These are phyloP conservation scores for Lasioglossum villosulum DNA, from an alignment of 2,888 invertebrate species.

Conservation along the genomic window DNA sequence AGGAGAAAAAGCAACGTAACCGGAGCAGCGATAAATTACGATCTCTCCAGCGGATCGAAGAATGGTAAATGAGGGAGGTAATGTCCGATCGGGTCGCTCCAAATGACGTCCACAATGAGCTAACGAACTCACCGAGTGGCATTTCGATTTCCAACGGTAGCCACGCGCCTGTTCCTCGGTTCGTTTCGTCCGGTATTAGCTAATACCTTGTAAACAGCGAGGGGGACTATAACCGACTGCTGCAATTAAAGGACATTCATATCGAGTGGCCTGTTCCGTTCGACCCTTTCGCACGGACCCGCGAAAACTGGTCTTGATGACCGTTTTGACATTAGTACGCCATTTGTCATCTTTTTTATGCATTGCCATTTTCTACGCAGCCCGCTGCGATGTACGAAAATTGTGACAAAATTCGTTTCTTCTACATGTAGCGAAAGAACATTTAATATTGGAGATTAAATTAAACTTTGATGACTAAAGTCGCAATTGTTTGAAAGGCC, in stretches of 20 bases:
- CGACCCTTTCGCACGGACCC: constrained; percentile 52
- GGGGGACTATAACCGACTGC: constrained; percentile 63
- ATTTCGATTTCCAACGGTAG: constrained; percentile 73
- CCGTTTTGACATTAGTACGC: constrained; percentile 45
- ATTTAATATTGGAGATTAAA: background rate
- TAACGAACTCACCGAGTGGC: constrained; percentile 79
- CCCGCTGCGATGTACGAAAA: background rate
- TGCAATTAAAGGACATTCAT: constrained; percentile 74
- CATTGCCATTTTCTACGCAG: background rate
- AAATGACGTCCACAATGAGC: constrained; percentile 73
- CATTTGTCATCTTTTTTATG: constrained; percentile 25
- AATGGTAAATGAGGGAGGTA: constrained; percentile 57
- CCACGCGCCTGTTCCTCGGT: constrained; percentile 57
- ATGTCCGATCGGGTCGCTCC: constrained; percentile 55
- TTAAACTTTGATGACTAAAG: background rate
- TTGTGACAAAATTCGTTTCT: background rate
- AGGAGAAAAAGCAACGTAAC: constrained; percentile 44
- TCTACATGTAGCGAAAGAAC: background rate
- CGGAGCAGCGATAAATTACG: constrained; percentile 70
- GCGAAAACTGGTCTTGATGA: constrained; percentile 66
- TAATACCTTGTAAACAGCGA: constrained; percentile 75
- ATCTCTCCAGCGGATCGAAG: constrained; percentile 62
- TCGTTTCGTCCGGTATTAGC: constrained; percentile 62
- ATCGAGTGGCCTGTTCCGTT: constrained; percentile 51
- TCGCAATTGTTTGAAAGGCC: background rate